Conservation (phyloP, 2,888 invertebrate species). For the Drosophila mettleri region DNA sequence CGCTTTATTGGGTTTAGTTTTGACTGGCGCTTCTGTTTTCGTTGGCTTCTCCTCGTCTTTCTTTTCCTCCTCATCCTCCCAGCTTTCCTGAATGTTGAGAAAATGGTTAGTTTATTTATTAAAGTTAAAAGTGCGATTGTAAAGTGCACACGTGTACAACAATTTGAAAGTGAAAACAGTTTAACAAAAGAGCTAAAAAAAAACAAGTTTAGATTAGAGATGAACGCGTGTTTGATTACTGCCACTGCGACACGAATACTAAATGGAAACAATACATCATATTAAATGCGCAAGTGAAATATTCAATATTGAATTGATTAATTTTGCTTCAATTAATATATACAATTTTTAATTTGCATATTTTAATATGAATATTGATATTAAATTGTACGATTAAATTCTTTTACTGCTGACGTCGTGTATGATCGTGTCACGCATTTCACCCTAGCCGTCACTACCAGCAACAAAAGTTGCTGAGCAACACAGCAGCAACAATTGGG, state of each 20-base stretch:
- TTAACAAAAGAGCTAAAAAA: conserved; percentile 34
- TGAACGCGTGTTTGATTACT: neutral
- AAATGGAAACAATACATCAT: neutral
- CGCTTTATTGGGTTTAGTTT: conserved; percentile 90
- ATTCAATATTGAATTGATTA: neutral
- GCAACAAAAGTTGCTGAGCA: conserved; percentile 12
- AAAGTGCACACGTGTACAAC: conserved; percentile 79
- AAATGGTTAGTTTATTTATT: conserved; percentile 18
- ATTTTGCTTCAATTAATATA: neutral
- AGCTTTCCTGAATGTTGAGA: conserved; percentile 90
- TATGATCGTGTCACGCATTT: conserved; percentile 3
- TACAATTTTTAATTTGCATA: neutral
- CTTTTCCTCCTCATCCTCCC: conserved; percentile 95
- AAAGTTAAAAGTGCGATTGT: conserved; percentile 22
- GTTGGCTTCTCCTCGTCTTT: conserved; percentile 91
- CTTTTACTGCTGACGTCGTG: neutral
- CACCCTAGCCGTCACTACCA: conserved; percentile 43
- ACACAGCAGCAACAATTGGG: conserved; percentile 16
- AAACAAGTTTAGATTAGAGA: conserved; percentile 10
- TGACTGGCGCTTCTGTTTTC: conserved; percentile 86
- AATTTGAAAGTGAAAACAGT: conserved; percentile 62
- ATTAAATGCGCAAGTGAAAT: no score
- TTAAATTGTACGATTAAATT: neutral
- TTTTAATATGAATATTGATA: accelerated
- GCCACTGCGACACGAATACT: neutral